Evolutionary conservation across 2,113 vertebrate genomes (phyloP), one percentile per base, ranked within the genome.

Genomic region (Nycticryphes semicollaris): DNA sequence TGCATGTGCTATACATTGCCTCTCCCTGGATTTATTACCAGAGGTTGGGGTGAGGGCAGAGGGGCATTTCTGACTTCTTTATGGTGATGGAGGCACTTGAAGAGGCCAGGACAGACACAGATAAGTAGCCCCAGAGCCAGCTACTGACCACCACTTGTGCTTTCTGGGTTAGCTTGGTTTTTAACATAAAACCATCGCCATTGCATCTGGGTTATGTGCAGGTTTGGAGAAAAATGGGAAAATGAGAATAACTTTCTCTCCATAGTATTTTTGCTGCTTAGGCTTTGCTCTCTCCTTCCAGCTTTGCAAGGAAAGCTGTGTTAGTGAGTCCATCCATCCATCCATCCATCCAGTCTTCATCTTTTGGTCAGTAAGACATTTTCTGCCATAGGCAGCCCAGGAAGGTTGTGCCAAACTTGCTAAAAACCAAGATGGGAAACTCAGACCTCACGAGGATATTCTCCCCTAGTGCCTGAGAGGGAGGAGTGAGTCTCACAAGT

Each of bases 11-110:
- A 10, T 31, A 23, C 16, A 0, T 28, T 81, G 50, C 66, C 5
- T 43, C 37, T 17, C 79, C 80, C 57, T 87, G 79, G 94, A 96
- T 96, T 96, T 96, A 96, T 97, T 76, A 30, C 87, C 77, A 75
- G 84, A 68, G 92, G 93, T 89, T 94, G 94, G 91, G 91, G 89
- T 90, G 95, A 97, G 94, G 96, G 93, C 93, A 91, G 28, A 83
- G 94, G 94, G 84, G 89, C 94, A 87, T 75, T 96, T 76, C 81
- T 96, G 93, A 89, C 84, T 96, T 89, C 89, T 94, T 94, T 93
- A 94, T 91, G 84, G 92, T 50, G 91, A 86, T 95, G 84, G 81
- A 97, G 93, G 70, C 89, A 93, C 96, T 92, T 92, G 89, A 89
- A 74, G 77, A 92, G 84, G 94, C 94, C 94, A 77, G 92, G 89